Percentiles rank a stretch among this genome's conserved stretches.
phyloP scores from a whole-genome alignment of 1,140 invertebrate species.

The Halesus radiatus region DNA sequence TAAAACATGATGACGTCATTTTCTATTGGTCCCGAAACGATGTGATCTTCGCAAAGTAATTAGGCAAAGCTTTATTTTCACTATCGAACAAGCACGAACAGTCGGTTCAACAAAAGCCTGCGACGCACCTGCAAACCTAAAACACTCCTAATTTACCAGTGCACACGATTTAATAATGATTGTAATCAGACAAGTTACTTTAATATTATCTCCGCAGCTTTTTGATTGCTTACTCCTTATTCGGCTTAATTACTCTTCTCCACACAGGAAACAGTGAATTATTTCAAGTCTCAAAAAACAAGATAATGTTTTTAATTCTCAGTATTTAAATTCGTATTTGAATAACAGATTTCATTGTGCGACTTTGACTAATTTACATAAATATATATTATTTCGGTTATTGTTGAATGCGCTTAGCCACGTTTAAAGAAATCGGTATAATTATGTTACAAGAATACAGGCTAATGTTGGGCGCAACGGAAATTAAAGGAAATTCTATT shows the following conservation, averaged over 20 bases:
- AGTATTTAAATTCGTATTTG: conserved; percentile 35
- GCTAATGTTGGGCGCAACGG: too few relatives aligned
- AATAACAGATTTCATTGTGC: conserved; percentile 37
- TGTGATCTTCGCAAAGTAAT: background rate
- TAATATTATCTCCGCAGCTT: background rate
- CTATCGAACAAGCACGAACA: background rate
- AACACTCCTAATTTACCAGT: background rate
- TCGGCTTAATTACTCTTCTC: conserved; percentile 24
- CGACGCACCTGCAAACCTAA: background rate
- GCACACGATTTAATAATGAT: conserved; percentile 2
- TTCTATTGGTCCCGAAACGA: too few relatives aligned
- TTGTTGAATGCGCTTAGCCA: conserved; percentile 21
- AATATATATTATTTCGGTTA: conserved; percentile 24
- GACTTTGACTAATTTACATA: conserved; percentile 23
- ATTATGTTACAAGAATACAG: conserved; percentile 7
- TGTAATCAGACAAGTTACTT: conserved; percentile 2
- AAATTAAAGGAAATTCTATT: too few relatives aligned
- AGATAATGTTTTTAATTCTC: conserved; percentile 7
- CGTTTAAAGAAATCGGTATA: conserved; percentile 5
- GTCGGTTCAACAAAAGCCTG: background rate
- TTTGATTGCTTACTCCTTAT: conserved; percentile 27
- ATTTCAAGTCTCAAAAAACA: conserved; percentile 29
- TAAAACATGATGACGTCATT: too few relatives aligned
- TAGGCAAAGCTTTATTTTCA: background rate
- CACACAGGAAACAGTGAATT: conserved; percentile 22